These are phyloP conservation scores for Plagodis pulveraria DNA, from an alignment of 2,888 invertebrate species.

Conservation along the genomic window DNA sequence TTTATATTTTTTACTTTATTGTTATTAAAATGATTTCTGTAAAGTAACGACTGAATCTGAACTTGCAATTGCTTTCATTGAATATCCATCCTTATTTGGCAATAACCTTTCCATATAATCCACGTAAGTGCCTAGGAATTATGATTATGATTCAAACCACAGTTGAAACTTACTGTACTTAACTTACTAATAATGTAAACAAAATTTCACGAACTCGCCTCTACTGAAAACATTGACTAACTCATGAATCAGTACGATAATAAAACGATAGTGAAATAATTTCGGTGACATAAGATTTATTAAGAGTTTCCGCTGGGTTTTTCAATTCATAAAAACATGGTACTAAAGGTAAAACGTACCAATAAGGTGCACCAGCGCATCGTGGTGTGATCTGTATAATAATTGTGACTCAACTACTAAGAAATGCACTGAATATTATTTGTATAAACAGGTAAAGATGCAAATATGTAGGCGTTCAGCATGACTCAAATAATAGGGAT, in stretches of 20 bases:
- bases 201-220: constrained; percentile 35
- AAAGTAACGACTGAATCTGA: too few species aligned
- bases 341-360: constrained; percentile 34
- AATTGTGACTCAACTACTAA: constrained; percentile 48
- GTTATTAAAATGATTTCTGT: too few species aligned
- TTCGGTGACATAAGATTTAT: constrained; percentile 51
- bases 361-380: constrained; percentile 26
- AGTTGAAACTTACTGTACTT: constrained; percentile 17
- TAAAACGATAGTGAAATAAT: constrained; percentile 40
- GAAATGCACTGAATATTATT: constrained; percentile 30
- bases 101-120: constrained; percentile 1
- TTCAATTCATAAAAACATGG: constrained; percentile 24
- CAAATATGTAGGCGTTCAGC: constrained; percentile 16
- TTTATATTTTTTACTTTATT: too few species aligned
- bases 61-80: not conserved
- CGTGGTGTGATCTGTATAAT: constrained; percentile 27
- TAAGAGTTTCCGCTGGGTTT: constrained; percentile 49
- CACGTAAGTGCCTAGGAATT: too few species aligned
- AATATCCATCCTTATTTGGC: constrained; percentile 7
- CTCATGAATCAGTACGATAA: constrained; percentile 49
- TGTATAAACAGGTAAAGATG: constrained; percentile 47
- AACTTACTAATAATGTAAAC: constrained; percentile 49
- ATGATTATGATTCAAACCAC: constrained; percentile 13
- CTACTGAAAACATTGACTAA: constrained; percentile 52
- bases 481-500: constrained; percentile 11